These are phyloP conservation scores for Mobula hypostoma DNA, from an alignment of 2,113 vertebrate genomes.

Conservation along the genomic window DNA sequence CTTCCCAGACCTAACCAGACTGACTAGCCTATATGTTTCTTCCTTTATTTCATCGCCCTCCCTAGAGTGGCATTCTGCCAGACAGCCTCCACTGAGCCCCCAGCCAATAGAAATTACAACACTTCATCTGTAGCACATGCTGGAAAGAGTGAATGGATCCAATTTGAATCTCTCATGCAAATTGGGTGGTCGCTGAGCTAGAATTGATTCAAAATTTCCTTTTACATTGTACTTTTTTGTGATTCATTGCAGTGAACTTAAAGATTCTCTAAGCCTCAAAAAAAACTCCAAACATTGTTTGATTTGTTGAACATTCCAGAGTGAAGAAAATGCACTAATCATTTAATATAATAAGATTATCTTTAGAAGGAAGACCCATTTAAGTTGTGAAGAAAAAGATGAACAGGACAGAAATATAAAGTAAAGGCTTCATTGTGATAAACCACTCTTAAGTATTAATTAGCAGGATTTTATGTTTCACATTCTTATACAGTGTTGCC, in stretches of 20 bases:
- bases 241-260: neutral
- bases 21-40: neutral
- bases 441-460: neutral
- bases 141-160: neutral
- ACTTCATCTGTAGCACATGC: neutral
- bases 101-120: neutral
- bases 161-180: neutral
- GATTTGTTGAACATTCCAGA: conserved; percentile 20
- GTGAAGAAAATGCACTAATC: conserved; percentile 47
- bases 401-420: neutral
- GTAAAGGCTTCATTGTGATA: neutral
- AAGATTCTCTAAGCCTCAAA: neutral
- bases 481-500: neutral
- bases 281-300: too few species aligned
- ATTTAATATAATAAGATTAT: neutral
- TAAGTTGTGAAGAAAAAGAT: neutral
- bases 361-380: neutral
- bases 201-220: neutral
- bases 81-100: neutral
- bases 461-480: neutral
- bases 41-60: neutral
- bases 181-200: neutral
- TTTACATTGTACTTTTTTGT: neutral
- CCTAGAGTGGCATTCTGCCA: conserved; percentile 13
- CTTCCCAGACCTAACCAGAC: conserved; percentile 11